Percentiles rank a stretch among this genome's conserved stretches.
These are phyloP conservation scores for Ricordea florida DNA, from an alignment of 92 coral and sea anemone genomes.

Conservation along the genomic window DNA sequence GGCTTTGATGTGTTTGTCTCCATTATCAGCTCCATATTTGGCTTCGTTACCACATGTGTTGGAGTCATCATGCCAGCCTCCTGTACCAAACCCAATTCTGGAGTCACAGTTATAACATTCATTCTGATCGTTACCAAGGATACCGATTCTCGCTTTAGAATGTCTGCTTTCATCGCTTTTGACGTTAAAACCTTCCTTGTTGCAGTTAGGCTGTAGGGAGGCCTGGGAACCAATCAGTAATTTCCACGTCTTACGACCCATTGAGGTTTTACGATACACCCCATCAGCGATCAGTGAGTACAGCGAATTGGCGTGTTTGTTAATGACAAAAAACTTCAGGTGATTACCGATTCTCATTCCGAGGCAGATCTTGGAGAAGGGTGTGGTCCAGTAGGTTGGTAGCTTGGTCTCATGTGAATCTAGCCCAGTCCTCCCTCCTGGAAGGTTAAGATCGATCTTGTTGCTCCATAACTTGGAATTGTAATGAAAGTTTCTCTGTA, in stretches of 20 bases:
- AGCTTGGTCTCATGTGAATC: conserved; percentile 25
- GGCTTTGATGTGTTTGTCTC: not conserved
- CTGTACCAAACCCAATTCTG: conserved; percentile 42
- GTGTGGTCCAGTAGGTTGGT: conserved; percentile 30
- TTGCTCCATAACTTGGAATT: not conserved
- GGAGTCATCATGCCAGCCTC: not conserved
- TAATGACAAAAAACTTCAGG: not conserved
- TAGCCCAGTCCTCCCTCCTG: conserved; percentile 5
- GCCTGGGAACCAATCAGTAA: conserved; percentile 14
- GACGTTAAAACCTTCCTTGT: conserved; percentile 21
- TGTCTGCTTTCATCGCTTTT: not conserved
- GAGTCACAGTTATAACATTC: not conserved
- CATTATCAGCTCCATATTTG: not conserved
- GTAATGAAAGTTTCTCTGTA: not conserved
- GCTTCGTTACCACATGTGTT: conserved; percentile 37
- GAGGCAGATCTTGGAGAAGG: conserved; percentile 35
- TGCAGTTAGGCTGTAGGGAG: conserved; percentile 1
- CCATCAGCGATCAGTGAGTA: conserved; percentile 27
- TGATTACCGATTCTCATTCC: conserved; percentile 4
- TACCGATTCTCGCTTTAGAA: conserved; percentile 33
- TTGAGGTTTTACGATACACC: not conserved
- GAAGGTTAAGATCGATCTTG: not conserved
- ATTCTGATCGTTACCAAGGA: not conserved
- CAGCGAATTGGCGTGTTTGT: conserved; percentile 16
- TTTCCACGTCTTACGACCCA: conserved; percentile 26